These are phyloP conservation scores for Ichneumon xanthorius DNA, from an alignment of 2,888 invertebrate species.

Conservation along the genomic window DNA sequence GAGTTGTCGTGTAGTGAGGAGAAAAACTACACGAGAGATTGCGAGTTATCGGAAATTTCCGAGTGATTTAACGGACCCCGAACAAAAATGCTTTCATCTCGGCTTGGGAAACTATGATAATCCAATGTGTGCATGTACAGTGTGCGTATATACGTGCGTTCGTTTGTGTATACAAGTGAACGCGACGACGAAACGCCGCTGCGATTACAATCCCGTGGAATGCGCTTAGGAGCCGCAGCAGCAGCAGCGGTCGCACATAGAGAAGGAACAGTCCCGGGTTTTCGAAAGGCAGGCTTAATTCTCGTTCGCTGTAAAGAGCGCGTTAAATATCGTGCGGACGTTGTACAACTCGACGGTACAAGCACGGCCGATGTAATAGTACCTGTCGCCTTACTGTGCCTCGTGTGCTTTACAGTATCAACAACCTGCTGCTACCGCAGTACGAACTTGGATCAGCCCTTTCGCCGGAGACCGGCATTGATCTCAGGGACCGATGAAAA, in stretches of 20 bases:
- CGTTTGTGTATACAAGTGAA: neutral
- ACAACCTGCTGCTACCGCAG: neutral
- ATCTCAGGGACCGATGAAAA: neutral
- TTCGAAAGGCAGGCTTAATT: slow-evolving; percentile 60
- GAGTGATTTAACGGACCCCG: slow-evolving; percentile 20
- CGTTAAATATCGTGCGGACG: slow-evolving; percentile 17
- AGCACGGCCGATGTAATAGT: neutral
- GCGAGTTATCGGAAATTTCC: slow-evolving; percentile 36
- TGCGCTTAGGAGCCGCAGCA: slow-evolving; percentile 74
- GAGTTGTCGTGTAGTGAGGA: neutral
- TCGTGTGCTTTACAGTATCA: neutral
- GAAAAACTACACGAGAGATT: slow-evolving; percentile 27
- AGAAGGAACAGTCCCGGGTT: slow-evolving; percentile 29
- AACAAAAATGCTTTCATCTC: slow-evolving; percentile 21
- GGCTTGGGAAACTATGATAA: slow-evolving; percentile 16
- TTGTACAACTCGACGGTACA: neutral
- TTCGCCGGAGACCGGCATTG: neutral
- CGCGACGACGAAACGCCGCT: slow-evolving; percentile 59
- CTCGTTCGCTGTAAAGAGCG: neutral
- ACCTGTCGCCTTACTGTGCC: neutral
- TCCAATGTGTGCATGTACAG: slow-evolving; percentile 5
- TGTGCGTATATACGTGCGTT: neutral
- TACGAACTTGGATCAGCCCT: neutral
- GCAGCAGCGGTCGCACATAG: neutral
- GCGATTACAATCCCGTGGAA: slow-evolving; percentile 81